A percentile compares a stretch with the other conserved stretches of the same genome.
Conservation (phyloP, 1,140 invertebrate species). For the Whitmania pigra region DNA sequence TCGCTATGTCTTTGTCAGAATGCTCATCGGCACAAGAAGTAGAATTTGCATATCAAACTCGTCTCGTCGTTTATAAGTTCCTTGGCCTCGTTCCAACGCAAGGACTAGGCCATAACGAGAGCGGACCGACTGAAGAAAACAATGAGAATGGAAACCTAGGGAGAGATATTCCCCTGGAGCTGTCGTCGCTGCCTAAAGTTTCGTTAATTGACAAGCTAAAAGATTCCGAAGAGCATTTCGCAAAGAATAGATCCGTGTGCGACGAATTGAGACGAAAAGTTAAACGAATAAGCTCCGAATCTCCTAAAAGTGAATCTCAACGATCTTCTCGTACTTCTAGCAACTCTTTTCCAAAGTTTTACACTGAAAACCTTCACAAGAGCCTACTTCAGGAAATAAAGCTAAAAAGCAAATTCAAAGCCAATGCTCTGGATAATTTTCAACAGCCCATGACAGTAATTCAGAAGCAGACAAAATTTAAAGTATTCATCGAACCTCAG, state of each 20-base stretch:
- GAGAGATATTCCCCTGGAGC: no score
- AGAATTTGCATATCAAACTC: slow-evolving; percentile 18
- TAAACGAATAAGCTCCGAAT: slow-evolving; percentile 4
- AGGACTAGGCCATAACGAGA: not conserved
- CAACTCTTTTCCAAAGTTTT: no score
- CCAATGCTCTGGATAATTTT: not conserved
- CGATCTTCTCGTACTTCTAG: no score
- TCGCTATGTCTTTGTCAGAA: no score
- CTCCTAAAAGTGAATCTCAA: not conserved
- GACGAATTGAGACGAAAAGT: slow-evolving; percentile 15
- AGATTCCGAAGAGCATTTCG: slow-evolving; percentile 12
- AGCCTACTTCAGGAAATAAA: no score
- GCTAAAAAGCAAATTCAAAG: not conserved
- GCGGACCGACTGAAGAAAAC: not conserved
- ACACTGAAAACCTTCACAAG: no score
- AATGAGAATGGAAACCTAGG: no score
- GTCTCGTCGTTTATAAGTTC: slow-evolving; percentile 17
- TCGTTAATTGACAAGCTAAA: slow-evolving; percentile 16
- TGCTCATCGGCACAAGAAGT: not conserved
- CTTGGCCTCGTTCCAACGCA: slow-evolving; percentile 12
- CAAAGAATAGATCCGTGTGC: not conserved
- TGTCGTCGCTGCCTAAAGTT: not conserved
- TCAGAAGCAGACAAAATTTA: slow-evolving; percentile 3
- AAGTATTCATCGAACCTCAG: not conserved
- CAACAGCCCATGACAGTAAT: not conserved